Conservation (phyloP, 2,113 vertebrate species). For the Vidua macroura region DNA sequence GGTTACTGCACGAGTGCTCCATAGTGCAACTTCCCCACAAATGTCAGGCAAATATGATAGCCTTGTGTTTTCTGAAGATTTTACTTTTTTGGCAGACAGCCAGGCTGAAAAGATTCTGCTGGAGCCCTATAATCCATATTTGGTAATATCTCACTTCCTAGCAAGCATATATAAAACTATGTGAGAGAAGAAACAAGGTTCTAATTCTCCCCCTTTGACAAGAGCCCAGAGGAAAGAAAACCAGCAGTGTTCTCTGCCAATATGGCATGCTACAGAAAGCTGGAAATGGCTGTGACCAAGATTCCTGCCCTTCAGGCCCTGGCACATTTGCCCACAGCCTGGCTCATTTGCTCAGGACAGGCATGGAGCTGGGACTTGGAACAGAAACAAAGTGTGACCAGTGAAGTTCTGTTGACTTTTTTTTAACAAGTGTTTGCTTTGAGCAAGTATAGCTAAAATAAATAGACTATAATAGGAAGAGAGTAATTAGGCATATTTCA, state of each 20-base stretch:
- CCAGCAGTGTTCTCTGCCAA: not conserved
- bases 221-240: not conserved
- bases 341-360: not conserved
- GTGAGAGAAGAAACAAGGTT: slow-evolving; percentile 6
- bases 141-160: not conserved
- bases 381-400: not conserved
- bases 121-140: not conserved
- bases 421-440: not conserved
- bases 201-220: not conserved
- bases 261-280: not conserved
- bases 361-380: not conserved
- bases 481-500: not conserved
- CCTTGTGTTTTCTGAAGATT: not conserved
- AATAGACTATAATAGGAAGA: not conserved
- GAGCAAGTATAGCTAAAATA: not conserved
- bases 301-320: not conserved
- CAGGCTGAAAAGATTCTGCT: slow-evolving; percentile 2
- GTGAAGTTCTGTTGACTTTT: not conserved
- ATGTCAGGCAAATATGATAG: not conserved
- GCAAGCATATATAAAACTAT: not conserved
- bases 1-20: not conserved
- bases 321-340: not conserved
- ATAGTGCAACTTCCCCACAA: not conserved
- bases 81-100: not conserved
- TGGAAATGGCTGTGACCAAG: not conserved